Evolutionary conservation across 2,797 vertebrate species (phyloP).

Genomic region (Toxotes lorentzi): DNA sequence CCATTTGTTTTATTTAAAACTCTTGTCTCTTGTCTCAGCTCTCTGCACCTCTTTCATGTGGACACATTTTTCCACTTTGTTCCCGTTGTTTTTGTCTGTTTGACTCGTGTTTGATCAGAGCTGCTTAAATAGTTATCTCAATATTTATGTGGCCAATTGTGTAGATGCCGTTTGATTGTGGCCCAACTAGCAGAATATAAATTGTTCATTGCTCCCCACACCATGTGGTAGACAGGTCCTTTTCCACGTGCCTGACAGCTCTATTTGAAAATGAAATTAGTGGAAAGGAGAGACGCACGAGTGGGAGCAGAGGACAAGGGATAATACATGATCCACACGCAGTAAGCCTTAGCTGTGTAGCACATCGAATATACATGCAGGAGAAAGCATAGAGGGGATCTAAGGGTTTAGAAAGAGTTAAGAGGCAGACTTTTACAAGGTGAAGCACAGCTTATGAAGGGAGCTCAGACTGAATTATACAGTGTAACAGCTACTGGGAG

Average conservation of each 20-base stretch:
- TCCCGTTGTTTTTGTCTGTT: conserved; percentile 53
- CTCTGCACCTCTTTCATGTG: conserved; percentile 6
- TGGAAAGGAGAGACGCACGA: conserved; percentile 25
- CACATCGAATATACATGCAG: conserved; percentile 46
- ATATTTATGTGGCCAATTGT: conserved; percentile 62
- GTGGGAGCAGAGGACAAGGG: conserved; percentile 42
- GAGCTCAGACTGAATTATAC: conserved; percentile 51
- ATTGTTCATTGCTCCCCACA: conserved; percentile 40
- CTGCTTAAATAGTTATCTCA: conserved; percentile 69
- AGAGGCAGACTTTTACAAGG: conserved; percentile 54
- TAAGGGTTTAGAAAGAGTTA: conserved; percentile 59
- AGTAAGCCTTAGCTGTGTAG: conserved; percentile 37
- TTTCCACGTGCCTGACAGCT: conserved; percentile 52
- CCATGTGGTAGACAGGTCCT: conserved; percentile 39
- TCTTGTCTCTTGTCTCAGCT: background rate
- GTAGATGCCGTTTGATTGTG: conserved; percentile 45
- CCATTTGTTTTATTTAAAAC: conserved; percentile 36
- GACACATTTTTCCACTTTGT: conserved; percentile 23
- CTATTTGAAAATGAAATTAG: conserved; percentile 68
- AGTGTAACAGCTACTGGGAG: conserved; percentile 29
- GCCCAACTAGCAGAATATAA: conserved; percentile 49
- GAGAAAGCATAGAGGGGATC: conserved; percentile 31
- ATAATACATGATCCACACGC: conserved; percentile 59
- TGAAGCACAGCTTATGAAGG: conserved; percentile 51
- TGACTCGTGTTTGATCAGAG: conserved; percentile 64